Conservation (phyloP, 2,797 vertebrate genomes). For the Karalla daura region DNA sequence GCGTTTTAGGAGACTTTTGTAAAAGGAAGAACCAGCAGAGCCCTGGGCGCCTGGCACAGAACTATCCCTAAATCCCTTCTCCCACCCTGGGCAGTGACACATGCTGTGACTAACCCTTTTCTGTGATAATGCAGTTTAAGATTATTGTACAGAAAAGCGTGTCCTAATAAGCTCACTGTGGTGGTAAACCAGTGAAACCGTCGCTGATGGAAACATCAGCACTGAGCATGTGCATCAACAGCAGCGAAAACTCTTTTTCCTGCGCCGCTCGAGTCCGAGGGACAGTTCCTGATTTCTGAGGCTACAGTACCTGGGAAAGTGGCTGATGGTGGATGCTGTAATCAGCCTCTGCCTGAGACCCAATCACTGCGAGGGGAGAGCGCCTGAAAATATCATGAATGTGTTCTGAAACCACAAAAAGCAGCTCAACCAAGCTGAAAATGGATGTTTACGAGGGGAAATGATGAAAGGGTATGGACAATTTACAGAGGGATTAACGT, state of each 20-base stretch:
- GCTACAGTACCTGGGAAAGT: conserved; percentile 47
- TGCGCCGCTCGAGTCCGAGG: conserved; percentile 19
- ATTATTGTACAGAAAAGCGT: conserved; percentile 58
- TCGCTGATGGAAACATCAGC: conserved; percentile 47
- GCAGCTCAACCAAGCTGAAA: conserved; percentile 52
- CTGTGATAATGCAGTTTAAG: conserved; percentile 57
- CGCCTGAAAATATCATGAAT: conserved; percentile 60
- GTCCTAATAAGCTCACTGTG: conserved; percentile 60
- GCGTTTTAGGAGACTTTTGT: conserved; percentile 45
- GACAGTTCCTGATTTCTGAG: conserved; percentile 59
- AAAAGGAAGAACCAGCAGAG: conserved; percentile 59
- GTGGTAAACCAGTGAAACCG: conserved; percentile 35
- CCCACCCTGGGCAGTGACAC: conserved; percentile 68
- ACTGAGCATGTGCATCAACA: conserved; percentile 28
- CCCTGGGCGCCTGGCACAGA: conserved; percentile 69
- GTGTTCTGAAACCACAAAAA: conserved; percentile 51
- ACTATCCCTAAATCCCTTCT: conserved; percentile 71
- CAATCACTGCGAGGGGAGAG: conserved; percentile 53
- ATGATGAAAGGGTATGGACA: conserved; percentile 34
- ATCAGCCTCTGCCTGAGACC: conserved; percentile 73
- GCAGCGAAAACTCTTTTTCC: conserved; percentile 55
- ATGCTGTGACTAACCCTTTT: conserved; percentile 75
- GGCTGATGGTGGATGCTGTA: conserved; percentile 54
- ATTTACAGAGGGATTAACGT: conserved; percentile 45
- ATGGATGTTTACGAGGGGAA: conserved; percentile 53